phyloP scores from a whole-genome alignment of 2,888 invertebrate species.

The Ceriagrion tenellum region DNA sequence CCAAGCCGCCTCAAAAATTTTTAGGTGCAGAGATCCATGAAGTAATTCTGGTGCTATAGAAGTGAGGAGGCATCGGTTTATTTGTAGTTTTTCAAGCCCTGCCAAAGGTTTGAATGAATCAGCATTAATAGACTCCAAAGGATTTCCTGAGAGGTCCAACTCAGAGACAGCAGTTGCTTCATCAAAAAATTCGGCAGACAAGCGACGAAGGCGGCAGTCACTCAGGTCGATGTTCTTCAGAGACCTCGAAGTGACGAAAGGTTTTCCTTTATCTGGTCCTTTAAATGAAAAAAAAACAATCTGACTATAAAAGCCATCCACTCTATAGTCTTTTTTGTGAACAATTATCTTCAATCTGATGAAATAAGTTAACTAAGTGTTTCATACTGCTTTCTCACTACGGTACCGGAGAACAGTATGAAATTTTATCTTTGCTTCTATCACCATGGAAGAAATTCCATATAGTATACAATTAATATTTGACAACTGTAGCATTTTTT shows the following conservation, averaged over 20 bases:
- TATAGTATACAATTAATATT: no score
- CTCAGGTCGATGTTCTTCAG: constrained; percentile 85
- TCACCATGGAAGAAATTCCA: no score
- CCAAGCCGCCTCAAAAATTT: constrained; percentile 45
- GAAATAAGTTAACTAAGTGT: no score
- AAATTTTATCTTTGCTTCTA: no score
- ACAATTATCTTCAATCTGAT: no score
- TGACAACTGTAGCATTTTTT: no score
- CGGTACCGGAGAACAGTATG: no score
- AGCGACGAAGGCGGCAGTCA: constrained; percentile 81
- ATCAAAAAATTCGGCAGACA: constrained; percentile 84
- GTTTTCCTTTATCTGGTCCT: constrained; percentile 78
- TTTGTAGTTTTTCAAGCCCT: constrained; percentile 84
- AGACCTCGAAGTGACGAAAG: constrained; percentile 83
- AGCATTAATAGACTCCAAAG: constrained; percentile 81
- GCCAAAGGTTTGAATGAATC: constrained; percentile 83
- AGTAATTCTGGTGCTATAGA: constrained; percentile 78
- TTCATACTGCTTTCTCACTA: no score
- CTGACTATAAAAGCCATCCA: no score
- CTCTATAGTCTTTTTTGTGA: no score
- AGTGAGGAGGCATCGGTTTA: constrained; percentile 84
- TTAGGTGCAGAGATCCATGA: neutral
- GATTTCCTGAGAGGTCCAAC: constrained; percentile 86
- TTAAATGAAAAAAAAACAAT: neutral
- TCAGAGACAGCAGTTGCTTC: constrained; percentile 84